Percentiles rank a stretch among this genome's conserved stretches.
Conservation (phyloP, 1,140 invertebrate genomes). For the Lamellibrachia luymesi region DNA sequence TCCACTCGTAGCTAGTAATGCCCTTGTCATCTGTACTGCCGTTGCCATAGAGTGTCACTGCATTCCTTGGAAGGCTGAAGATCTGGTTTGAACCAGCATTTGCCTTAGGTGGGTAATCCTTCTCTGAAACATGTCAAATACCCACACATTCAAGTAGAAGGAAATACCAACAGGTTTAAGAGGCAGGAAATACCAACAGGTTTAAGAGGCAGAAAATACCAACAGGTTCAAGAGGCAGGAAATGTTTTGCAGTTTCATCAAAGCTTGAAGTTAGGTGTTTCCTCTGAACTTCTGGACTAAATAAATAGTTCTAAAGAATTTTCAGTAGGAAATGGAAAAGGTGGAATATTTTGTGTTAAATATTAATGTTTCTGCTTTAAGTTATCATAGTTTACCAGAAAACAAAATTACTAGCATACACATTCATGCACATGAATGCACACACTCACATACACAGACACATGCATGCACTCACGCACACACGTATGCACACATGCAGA, state of each 20-base stretch:
- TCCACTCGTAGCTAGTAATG: slow-evolving; percentile 92
- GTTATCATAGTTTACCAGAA: no score
- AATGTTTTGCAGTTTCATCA: background rate
- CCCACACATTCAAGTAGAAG: slow-evolving; percentile 8
- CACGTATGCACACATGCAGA: no score
- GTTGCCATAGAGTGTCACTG: slow-evolving; percentile 84
- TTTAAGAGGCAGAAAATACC: background rate
- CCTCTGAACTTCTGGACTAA: background rate
- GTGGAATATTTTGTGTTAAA: no score
- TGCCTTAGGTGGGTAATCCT: slow-evolving; percentile 90
- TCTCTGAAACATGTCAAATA: slow-evolving; percentile 59
- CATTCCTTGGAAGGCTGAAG: slow-evolving; percentile 82
- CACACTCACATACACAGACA: no score
- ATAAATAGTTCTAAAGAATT: background rate
- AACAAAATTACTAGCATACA: no score
- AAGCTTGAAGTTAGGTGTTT: background rate
- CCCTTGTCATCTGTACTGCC: slow-evolving; percentile 89
- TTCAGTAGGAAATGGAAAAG: no score
- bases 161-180: slow-evolving; percentile 11
- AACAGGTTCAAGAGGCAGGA: background rate
- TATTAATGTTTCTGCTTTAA: no score
- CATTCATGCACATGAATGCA: no score
- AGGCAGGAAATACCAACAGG: background rate
- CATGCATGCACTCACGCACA: no score
- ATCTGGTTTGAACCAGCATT: slow-evolving; percentile 90